phyloP scores from a whole-genome alignment of 1,140 invertebrate genomes.

The Acromyrmex heyeri region DNA sequence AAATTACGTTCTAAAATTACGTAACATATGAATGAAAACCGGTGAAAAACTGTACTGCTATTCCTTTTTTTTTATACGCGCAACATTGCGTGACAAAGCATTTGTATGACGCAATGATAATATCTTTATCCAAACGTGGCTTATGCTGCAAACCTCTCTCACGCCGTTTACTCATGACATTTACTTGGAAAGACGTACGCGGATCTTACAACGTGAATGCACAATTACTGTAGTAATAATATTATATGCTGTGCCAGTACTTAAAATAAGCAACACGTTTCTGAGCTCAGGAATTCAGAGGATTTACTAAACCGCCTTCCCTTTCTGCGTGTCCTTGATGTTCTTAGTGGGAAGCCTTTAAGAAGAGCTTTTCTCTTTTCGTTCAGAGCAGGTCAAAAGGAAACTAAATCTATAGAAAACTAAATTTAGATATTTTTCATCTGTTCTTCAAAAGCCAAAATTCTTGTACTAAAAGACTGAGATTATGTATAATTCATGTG shows the following conservation, averaged over 20 bases:
- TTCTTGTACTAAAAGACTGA: not conserved
- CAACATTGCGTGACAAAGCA: constrained; percentile 31
- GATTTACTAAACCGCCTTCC: not conserved
- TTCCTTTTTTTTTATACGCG: not conserved
- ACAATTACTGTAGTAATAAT: not conserved
- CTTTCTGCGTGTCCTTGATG: not conserved
- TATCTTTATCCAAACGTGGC: constrained; percentile 24
- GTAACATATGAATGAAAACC: constrained; percentile 33
- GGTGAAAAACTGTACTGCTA: not conserved
- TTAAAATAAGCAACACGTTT: not conserved
- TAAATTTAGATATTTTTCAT: not conserved
- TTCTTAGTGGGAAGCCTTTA: not conserved
- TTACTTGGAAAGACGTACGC: constrained; percentile 12
- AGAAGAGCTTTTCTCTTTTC: not conserved
- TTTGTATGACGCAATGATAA: constrained; percentile 28
- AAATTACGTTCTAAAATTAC: not conserved
- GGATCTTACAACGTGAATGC: not conserved
- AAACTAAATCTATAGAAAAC: not conserved
- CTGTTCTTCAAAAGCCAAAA: not conserved
- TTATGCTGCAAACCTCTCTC: constrained; percentile 11
- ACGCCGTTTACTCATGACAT: constrained; percentile 26
- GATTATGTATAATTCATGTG: not conserved
- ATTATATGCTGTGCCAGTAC: not conserved
- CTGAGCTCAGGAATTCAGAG: not conserved
- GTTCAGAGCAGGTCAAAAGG: not conserved